Conservation (phyloP, 2,797 vertebrate species). For the Darevskia mixta region DNA sequence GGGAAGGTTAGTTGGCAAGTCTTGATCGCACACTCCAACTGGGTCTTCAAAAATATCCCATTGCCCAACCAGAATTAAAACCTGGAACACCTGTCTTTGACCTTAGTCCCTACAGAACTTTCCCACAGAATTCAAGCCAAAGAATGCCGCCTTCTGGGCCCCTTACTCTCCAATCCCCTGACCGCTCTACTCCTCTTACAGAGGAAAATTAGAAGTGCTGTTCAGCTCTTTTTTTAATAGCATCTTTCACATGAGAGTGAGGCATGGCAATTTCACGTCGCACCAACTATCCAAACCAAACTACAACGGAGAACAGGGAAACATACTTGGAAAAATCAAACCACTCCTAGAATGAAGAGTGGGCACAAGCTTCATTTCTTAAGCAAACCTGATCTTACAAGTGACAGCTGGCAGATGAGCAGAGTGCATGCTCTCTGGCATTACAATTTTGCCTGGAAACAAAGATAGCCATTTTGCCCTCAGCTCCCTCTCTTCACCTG, state of each 20-base stretch:
- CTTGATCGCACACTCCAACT: not conserved
- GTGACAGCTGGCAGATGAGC: not conserved
- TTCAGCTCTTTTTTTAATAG: not conserved
- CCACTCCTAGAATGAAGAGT: not conserved
- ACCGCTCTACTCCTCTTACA: not conserved
- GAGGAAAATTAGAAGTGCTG: not conserved
- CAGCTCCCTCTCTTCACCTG: not conserved
- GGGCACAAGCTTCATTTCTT: not conserved
- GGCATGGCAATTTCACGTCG: not conserved
- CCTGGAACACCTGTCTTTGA: not conserved
- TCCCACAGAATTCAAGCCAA: not conserved
- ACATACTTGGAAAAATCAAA: not conserved
- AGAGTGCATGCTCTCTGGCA: not conserved
- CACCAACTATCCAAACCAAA: not conserved
- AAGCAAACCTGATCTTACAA: not conserved
- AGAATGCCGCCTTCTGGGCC: not conserved
- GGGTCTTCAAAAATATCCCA: not conserved
- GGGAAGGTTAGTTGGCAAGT: not conserved
- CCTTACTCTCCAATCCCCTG: not conserved
- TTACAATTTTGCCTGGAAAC: not conserved
- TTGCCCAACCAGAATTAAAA: constrained; percentile 16
- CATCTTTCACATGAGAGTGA: not conserved
- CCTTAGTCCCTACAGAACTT: not conserved
- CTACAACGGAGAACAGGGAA: not conserved
- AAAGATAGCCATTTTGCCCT: not conserved